Base-by-base conservation (phyloP, 2,888 invertebrate species). In the Nemurella pictetii region DNA sequence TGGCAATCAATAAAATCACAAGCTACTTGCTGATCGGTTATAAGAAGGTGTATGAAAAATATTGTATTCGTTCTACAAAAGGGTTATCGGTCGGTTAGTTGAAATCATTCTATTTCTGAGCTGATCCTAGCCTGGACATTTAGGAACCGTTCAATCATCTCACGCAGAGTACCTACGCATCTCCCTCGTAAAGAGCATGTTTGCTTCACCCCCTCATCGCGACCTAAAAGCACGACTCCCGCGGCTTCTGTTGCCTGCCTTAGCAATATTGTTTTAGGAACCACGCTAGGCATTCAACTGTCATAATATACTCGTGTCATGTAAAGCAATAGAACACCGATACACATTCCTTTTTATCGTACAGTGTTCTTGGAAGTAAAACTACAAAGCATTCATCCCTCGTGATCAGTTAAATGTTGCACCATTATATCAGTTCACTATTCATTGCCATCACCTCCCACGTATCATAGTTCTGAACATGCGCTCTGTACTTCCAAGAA, bases 291-390 rank as follows among this genome's bases (percentile, higher is more conserved):
- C 84, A 86, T 83, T 82, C 28, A 27, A 75, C 28, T 80, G 80
- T 80, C 80, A 35, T 35, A 55, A 55, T 78, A 35, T 32, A 80
- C 80, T 35, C 35, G 20, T n/a, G 72, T 82, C 82, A 72, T 82
- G 82, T 82, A 29, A 82, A 82, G 55, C 29, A 72, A 26, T 85
- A 85, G 83, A 84, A 84, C 85, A 85, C 82, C 85, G 80, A 55
- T 83, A 84, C 84, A 85, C 81, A 85, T 85, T 72, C 77, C 28
- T 29, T 36, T 28, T n/a, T 73, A 26, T 83, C 25, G 78, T 72
- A 30, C 84, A 84, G 85, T 75, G 29, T 85, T 83, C 86, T 86
- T 86, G 85, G 86, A 84, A 86, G 85, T 84, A 83, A 4, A 55
- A 27, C 29, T 82, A 81, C 7, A 7, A 7, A 29, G n/a, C 29